phyloP scores from a whole-genome alignment of 2,113 vertebrate genomes.

The Ciconia boyciana region DNA sequence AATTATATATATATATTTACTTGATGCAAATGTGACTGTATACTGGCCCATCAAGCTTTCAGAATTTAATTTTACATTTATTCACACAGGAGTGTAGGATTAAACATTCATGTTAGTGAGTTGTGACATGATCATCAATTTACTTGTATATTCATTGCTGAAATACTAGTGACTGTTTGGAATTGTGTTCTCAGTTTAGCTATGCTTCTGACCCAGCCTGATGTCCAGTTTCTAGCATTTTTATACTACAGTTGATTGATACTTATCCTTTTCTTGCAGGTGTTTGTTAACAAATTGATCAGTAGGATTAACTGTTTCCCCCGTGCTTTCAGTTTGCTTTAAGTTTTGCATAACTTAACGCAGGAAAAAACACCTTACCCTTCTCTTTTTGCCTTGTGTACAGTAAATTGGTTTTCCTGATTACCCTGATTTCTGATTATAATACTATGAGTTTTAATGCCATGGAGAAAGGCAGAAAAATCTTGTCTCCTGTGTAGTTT shows the following conservation, averaged over 20 bases:
- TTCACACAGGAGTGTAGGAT: not conserved
- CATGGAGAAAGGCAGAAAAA: not conserved
- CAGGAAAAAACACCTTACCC: not conserved
- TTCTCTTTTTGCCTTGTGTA: not conserved
- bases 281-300: not conserved
- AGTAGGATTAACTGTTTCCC: not conserved
- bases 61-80: not conserved
- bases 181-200: not conserved
- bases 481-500: not conserved
- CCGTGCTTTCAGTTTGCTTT: not conserved
- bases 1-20: not conserved
- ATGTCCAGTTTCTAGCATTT: not conserved
- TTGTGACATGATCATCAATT: not conserved
- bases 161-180: not conserved
- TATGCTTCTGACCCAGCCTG: not conserved
- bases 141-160: not conserved
- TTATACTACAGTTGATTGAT: not conserved
- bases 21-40: not conserved
- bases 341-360: not conserved
- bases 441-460: not conserved
- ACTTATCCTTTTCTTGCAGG: not conserved
- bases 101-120: not conserved
- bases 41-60: not conserved
- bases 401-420: not conserved
- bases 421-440: not conserved